These are phyloP conservation scores for Capromys pilorides DNA, from an alignment of 2,797 vertebrate genomes.

Conservation along the genomic window DNA sequence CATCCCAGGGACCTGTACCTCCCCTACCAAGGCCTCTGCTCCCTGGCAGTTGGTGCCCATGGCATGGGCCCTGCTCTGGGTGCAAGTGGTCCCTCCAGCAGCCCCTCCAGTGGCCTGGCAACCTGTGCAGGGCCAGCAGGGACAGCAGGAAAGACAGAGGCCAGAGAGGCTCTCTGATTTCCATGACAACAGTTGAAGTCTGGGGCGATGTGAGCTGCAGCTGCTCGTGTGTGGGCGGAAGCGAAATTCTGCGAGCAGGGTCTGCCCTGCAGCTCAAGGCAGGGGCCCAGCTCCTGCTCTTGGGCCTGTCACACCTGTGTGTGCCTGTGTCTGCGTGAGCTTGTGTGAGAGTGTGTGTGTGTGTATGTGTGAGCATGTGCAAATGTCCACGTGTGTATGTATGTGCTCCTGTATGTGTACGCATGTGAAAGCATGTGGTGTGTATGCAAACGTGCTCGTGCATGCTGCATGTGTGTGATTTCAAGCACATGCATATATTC, in stretches of 20 bases:
- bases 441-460: no score
- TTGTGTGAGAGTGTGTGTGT: not conserved
- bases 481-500: not conserved
- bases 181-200: conserved; percentile 46
- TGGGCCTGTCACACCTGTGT: not conserved
- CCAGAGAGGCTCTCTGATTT: not conserved
- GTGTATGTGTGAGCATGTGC: not conserved
- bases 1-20: not conserved
- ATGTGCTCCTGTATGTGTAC: not conserved
- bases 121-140: not conserved
- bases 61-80: not conserved
- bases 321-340: not conserved
- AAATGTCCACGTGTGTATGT: not conserved
- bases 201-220: not conserved
- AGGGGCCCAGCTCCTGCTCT: no score
- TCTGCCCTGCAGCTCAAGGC: not conserved
- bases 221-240: not conserved
- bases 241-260: not conserved
- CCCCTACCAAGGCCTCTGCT: not conserved
- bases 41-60: not conserved
- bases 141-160: not conserved
- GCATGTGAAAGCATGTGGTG: no score
- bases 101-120: not conserved
- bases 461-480: not conserved
- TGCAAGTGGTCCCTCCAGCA: not conserved